phyloP scores from a whole-genome alignment of 37 sponge, comb jelly and placozoan species.

The Tethya wilhelma region DNA sequence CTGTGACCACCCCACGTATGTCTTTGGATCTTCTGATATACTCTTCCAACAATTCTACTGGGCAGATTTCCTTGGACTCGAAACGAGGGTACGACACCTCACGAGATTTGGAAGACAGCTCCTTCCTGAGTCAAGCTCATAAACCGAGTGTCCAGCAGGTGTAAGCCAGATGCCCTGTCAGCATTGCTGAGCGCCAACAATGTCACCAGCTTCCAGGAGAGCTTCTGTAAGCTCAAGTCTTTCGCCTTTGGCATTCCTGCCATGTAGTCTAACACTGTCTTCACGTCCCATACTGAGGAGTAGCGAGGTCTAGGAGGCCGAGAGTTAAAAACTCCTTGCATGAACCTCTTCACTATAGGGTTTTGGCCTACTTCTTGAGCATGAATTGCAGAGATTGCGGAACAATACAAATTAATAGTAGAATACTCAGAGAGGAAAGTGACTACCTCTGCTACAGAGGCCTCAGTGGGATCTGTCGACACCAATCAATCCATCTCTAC shows the following conservation, averaged over 20 bases:
- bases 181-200: background rate
- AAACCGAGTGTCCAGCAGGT: background rate
- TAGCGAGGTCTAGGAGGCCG: background rate
- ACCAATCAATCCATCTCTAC: background rate
- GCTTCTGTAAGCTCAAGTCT: background rate
- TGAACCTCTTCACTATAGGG: background rate
- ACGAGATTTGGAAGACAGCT: background rate
- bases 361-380: background rate
- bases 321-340: background rate
- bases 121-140: background rate
- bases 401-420: background rate
- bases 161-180: constrained; percentile 8
- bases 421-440: background rate
- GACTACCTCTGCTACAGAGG: background rate
- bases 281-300: background rate
- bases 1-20: background rate
- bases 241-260: background rate
- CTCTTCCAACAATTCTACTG: background rate
- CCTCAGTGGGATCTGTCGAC: background rate
- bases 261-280: background rate
- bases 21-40: background rate
- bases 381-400: background rate
- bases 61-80: background rate
- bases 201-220: background rate
- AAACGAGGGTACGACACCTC: background rate